These are phyloP conservation scores for Vidua macroura DNA, from an alignment of 2,113 vertebrate genomes.

Conservation along the genomic window DNA sequence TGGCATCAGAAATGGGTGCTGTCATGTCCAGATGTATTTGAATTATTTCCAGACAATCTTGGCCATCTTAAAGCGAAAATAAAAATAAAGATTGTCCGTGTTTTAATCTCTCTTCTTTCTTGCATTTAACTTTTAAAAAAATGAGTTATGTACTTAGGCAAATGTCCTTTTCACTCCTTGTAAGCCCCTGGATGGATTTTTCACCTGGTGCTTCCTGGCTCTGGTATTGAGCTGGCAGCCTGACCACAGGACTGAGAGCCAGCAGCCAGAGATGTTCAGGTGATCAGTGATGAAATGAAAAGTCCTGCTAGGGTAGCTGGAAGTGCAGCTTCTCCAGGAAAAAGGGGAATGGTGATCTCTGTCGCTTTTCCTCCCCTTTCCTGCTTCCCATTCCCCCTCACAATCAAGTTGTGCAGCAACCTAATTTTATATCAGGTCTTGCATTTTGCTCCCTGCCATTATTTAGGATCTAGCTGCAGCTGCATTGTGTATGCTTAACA, in stretches of 20 bases:
- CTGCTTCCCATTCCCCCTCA: not conserved
- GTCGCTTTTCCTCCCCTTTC: not conserved
- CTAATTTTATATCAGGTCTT: not conserved
- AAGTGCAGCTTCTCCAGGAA: not conserved
- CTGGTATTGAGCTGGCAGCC: not conserved
- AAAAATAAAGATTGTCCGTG: not conserved
- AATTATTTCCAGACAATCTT: not conserved
- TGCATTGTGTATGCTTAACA: conserved; percentile 38
- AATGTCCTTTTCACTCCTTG: not conserved
- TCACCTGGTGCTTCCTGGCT: not conserved
- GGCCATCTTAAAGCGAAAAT: not conserved
- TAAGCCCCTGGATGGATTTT: not conserved
- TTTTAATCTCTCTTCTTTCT: not conserved
- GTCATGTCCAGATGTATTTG: not conserved
- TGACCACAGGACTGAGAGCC: not conserved
- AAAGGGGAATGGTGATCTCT: not conserved
- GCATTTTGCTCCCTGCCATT: not conserved
- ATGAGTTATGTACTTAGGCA: not conserved
- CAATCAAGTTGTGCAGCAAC: not conserved
- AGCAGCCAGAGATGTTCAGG: not conserved
- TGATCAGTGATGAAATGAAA: not conserved
- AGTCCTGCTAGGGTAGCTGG: not conserved
- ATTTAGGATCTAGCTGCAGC: not conserved
- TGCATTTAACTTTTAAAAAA: not conserved
- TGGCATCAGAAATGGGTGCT: not conserved